Evolutionary conservation across 2,113 vertebrate species (phyloP).

Genomic region (Aegithalos caudatus): DNA sequence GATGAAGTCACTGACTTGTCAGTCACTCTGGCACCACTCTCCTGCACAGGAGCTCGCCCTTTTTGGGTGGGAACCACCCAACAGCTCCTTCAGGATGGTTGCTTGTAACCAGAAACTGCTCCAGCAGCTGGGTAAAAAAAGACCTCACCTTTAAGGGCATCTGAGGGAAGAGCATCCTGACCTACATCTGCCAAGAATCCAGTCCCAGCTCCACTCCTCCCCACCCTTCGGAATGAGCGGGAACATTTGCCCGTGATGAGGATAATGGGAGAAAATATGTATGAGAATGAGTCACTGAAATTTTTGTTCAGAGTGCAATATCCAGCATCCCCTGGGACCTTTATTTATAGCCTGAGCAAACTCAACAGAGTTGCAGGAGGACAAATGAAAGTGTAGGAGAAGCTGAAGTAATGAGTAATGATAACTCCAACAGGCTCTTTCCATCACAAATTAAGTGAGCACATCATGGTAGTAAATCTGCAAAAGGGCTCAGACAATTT

Average conservation of each 20-base stretch:
- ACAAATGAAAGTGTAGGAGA: slow-evolving; percentile 51
- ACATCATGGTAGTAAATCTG: slow-evolving; percentile 11
- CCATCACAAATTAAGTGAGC: background rate
- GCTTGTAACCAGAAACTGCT: background rate
- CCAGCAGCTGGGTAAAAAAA: background rate
- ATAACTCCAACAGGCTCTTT: slow-evolving; percentile 38
- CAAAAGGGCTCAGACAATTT: background rate
- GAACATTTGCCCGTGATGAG: background rate
- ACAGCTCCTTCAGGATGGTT: background rate
- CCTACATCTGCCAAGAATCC: background rate
- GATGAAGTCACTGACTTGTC: slow-evolving; percentile 50
- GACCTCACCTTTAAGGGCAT: background rate
- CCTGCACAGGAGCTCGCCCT: background rate
- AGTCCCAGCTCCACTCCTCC: background rate
- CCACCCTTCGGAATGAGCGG: background rate
- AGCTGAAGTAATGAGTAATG: slow-evolving; percentile 31
- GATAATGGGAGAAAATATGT: slow-evolving; percentile 44
- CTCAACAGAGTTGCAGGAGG: slow-evolving; percentile 7
- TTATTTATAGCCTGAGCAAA: slow-evolving; percentile 71
- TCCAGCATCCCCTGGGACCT: slow-evolving; percentile 59
- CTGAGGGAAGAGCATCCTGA: background rate
- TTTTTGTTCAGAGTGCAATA: slow-evolving; percentile 45
- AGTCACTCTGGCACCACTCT: slow-evolving; percentile 25
- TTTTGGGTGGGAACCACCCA: slow-evolving; percentile 6
- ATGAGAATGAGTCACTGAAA: slow-evolving; percentile 67